phyloP scores from a whole-genome alignment of 2,113 vertebrate species.

The Pelobates fuscus region DNA sequence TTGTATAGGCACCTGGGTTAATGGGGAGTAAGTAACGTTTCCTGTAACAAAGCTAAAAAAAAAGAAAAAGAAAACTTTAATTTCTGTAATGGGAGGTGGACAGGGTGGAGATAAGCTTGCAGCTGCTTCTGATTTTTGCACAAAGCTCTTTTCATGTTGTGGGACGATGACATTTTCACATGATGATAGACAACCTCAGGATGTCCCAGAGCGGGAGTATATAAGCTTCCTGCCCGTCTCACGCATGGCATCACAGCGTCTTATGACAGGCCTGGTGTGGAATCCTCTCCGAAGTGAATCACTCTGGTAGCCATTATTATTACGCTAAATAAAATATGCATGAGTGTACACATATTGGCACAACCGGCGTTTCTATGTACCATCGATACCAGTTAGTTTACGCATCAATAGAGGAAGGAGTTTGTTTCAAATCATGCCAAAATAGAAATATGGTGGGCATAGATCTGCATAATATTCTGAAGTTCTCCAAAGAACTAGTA shows the following conservation, averaged over 20 bases:
- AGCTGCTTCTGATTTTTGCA: slow-evolving; percentile 15
- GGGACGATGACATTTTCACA: slow-evolving; percentile 51
- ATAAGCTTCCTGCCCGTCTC: slow-evolving; percentile 6
- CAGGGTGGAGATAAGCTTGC: slow-evolving; percentile 20
- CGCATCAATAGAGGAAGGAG: no score
- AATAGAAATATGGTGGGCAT: no score
- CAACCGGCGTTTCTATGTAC: background rate
- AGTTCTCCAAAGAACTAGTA: no score
- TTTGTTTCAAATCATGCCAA: no score
- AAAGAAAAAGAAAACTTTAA: background rate
- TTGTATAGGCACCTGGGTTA: background rate
- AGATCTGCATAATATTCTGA: no score
- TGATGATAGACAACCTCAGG: slow-evolving; percentile 39
- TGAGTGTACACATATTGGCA: background rate
- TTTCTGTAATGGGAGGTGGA: background rate
- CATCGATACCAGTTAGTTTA: no score
- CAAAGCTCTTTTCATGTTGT: slow-evolving; percentile 50
- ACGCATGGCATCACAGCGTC: slow-evolving; percentile 1
- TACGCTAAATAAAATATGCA: background rate
- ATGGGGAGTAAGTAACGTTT: background rate
- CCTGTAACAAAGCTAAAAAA: no score
- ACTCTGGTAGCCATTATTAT: background rate
- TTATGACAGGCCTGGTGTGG: background rate
- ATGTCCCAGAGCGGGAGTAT: slow-evolving; percentile 39
- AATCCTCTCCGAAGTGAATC: slow-evolving; percentile 2